Evolutionary conservation across 2,113 vertebrate species (phyloP), one percentile per base, ranked within the genome.

Genomic region (Piaya cayana): DNA sequence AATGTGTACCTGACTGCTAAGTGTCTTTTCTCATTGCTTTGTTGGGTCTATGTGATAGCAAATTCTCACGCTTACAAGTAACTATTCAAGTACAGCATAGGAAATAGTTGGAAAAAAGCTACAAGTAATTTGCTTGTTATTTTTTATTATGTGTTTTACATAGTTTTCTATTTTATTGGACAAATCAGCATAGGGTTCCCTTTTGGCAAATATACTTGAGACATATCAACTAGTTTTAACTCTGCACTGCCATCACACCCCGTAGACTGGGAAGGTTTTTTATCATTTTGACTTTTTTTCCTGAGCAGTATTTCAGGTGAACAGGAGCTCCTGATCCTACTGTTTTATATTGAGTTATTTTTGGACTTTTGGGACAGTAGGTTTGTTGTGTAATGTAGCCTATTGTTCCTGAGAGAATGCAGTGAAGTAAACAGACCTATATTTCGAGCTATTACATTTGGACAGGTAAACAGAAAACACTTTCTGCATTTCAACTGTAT

Each of bases 221-320:
- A 42, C 10, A 0, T 59, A 4, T 45, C 47, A 60, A 12, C n/a
- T 12, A 23, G n/a, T 74, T 74, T 79, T 75, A 86, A 70, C 21
- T 19, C 37, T 79, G 17, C 1, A 0, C 3, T 55, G 34, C 18
- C 7, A 1, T 70, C 26, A 12, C 21, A 86, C 29, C 20, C 27
- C n/a, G 70, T 36, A 52, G 82, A 15, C 21, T 60, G 36, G 39
- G 34, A 37, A 50, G 16, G 13, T 0, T 4, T 78, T 86, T 36
- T 47, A 43, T 29, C 2, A 23, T 55, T 84, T 74, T 50, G 7
- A 34, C 16, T 62, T 65, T 50, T n/a, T 26, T 34, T 36, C 15
- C 23, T 32, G 18, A 74, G 30, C 7, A n/a, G 6, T 64, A 36
- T n/a, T 52, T 45, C 10, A 49, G 21, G 15, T 82, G 60, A 74